Evolutionary conservation across 2,113 vertebrate genomes (phyloP).

Genomic region (Procapra przewalskii): DNA sequence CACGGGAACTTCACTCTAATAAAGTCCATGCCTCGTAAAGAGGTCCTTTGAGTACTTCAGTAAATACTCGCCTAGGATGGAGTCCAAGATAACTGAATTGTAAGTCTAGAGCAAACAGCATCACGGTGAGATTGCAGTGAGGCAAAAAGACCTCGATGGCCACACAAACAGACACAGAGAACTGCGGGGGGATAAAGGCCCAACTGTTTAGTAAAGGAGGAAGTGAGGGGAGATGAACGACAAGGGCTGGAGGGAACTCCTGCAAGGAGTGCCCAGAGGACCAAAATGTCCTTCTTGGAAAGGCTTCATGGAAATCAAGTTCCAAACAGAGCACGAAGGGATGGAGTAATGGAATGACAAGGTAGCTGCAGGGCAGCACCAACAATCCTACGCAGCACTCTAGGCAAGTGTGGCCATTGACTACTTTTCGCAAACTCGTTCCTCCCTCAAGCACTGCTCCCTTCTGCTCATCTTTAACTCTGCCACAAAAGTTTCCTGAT

Average conservation of each 20-base stretch:
- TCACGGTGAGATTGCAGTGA: background rate
- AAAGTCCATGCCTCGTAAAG: slow-evolving; percentile 53
- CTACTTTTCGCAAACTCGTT: background rate
- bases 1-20: slow-evolving; percentile 33
- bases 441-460: background rate
- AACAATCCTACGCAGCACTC: background rate
- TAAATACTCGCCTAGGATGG: slow-evolving; percentile 51
- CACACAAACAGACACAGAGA: background rate
- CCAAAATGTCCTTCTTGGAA: background rate
- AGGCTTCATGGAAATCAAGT: background rate
- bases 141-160: background rate
- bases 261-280: background rate
- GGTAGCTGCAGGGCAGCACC: background rate
- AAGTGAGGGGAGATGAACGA: background rate
- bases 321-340: background rate
- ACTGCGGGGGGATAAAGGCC: background rate
- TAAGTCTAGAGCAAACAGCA: slow-evolving; percentile 28
- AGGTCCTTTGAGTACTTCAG: slow-evolving; percentile 60
- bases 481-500: background rate
- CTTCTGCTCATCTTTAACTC: background rate
- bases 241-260: background rate
- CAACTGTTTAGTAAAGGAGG: background rate
- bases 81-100: slow-evolving; percentile 42
- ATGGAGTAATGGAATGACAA: background rate
- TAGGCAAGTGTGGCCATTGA: background rate